These are phyloP conservation scores for Eretmodus cyanostictus DNA, from an alignment of 2,113 vertebrate species.

Conservation along the genomic window DNA sequence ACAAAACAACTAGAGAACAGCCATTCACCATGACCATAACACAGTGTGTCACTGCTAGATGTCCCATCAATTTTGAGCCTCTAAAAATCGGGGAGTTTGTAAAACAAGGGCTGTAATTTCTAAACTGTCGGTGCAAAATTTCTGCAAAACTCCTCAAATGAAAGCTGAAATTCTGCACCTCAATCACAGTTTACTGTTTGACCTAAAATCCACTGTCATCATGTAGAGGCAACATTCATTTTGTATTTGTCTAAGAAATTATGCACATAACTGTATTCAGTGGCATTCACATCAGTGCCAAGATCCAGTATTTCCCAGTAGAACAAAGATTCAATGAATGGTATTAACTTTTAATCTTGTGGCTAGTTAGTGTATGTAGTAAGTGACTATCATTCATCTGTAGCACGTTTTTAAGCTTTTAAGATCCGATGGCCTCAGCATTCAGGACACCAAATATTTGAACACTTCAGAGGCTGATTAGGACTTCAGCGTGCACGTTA, in stretches of 20 bases:
- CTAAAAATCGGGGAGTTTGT: not conserved
- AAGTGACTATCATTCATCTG: not conserved
- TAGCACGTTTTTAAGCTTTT: not conserved
- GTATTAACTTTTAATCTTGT: not conserved
- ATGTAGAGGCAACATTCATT: fast-evolving
- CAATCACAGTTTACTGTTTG: fast-evolving
- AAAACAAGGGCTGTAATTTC: not conserved
- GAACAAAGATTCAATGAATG: not conserved
- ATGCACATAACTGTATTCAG: not conserved
- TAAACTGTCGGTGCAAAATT: not conserved
- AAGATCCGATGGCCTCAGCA: not conserved
- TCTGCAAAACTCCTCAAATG: not conserved
- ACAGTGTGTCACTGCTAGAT: not conserved
- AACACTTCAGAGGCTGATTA: not conserved
- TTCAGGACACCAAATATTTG: not conserved
- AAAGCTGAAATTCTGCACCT: not conserved
- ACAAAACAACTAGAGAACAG: not conserved
- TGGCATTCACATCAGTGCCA: fast-evolving
- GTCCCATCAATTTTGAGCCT: not conserved
- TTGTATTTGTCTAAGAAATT: not conserved
- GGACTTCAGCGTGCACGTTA: not conserved
- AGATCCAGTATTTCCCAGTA: not conserved
- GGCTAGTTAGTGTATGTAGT: not conserved
- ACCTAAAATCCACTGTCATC: not conserved
- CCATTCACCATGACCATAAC: not conserved